Evolutionary conservation across 2,797 vertebrate species (phyloP).

Genomic region (Pelodytes ibericus): DNA sequence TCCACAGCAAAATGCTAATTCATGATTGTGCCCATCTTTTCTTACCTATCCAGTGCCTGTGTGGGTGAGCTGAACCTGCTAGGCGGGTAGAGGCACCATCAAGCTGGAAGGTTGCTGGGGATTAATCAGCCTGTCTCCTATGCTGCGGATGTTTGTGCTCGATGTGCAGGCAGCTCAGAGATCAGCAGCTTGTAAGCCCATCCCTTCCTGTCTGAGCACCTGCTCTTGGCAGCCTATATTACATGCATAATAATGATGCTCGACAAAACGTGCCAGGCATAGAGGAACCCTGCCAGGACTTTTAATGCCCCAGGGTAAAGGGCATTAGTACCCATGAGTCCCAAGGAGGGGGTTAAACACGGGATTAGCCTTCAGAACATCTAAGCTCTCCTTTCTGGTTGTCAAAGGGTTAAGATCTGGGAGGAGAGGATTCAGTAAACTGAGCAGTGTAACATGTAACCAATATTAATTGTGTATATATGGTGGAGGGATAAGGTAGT

Average conservation of each 20-base stretch:
- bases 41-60: slow-evolving; percentile 30
- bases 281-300: neutral
- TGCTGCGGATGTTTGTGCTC: slow-evolving; percentile 39
- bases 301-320: too few relatives aligned
- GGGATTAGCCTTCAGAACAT: too few relatives aligned
- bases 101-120: slow-evolving; percentile 5
- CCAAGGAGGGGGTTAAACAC: too few relatives aligned
- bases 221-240: slow-evolving; percentile 27
- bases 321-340: too few relatives aligned
- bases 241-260: neutral
- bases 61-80: neutral
- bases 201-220: slow-evolving; percentile 53
- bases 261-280: neutral
- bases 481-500: too few relatives aligned
- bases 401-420: neutral
- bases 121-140: slow-evolving; percentile 7
- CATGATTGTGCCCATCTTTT: neutral
- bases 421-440: neutral
- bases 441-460: neutral
- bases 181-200: slow-evolving; percentile 24
- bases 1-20: too few relatives aligned
- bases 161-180: slow-evolving; percentile 12
- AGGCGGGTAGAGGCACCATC: neutral
- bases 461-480: too few relatives aligned
- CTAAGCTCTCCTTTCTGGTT: too few relatives aligned